These are phyloP conservation scores for Tethya wilhelma DNA, from an alignment of 37 sponge, comb jelly and placozoan genomes.

Conservation along the genomic window DNA sequence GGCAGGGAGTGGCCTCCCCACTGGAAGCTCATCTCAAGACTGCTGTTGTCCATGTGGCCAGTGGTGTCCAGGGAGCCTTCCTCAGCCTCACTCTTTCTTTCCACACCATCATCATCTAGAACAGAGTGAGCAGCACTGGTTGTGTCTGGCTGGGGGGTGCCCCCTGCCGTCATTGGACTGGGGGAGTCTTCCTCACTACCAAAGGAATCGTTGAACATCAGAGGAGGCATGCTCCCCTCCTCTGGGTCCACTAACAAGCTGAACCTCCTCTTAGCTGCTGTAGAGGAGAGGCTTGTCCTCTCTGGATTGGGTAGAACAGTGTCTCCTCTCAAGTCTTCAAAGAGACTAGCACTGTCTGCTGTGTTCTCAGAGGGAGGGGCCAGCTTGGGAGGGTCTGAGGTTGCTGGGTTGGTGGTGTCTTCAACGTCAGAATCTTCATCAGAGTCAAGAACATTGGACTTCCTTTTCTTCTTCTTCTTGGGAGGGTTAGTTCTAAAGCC, in stretches of 20 bases:
- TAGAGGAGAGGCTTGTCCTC: too few species aligned
- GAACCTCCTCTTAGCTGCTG: background rate
- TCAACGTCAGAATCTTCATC: conserved; percentile 48
- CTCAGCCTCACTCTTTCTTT: background rate
- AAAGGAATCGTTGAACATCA: conserved; percentile 11
- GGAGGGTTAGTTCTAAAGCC: too few species aligned
- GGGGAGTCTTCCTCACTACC: background rate
- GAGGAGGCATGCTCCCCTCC: conserved; percentile 26
- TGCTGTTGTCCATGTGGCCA: conserved; percentile 1
- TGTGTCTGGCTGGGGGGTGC: background rate
- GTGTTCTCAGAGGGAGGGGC: background rate
- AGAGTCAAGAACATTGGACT: conserved; percentile 28
- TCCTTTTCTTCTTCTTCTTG: background rate
- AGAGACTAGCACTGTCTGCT: background rate
- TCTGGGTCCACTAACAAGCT: background rate
- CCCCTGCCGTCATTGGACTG: background rate
- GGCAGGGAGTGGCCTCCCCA: conserved; percentile 24
- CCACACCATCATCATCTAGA: background rate
- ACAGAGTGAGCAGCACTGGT: background rate
- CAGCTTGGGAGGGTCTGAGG: too few species aligned
- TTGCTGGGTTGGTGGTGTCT: too few species aligned
- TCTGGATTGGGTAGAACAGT: background rate
- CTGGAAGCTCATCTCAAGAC: conserved; percentile 39
- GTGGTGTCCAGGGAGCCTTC: background rate
- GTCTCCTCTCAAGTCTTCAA: background rate